Percentiles rank a stretch among this genome's conserved stretches.
Conservation (phyloP, 2,113 vertebrate species). For the Nothoprocta perdicaria region DNA sequence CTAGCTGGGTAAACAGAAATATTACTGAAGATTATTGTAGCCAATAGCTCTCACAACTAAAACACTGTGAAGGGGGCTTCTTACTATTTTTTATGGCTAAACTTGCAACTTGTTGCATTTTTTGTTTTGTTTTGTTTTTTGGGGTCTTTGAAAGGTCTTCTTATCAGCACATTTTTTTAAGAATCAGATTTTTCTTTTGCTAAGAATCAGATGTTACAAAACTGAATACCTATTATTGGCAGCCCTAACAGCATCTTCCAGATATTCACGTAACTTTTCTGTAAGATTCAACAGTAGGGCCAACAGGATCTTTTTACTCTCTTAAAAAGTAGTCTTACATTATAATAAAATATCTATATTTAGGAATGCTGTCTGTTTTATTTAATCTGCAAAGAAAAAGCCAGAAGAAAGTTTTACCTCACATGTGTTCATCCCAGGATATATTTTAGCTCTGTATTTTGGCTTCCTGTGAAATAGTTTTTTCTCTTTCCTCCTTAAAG, state of each 20-base stretch:
- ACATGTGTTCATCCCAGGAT: neutral
- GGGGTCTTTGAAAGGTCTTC: conserved; percentile 31
- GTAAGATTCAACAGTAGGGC: neutral
- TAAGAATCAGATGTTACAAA: neutral
- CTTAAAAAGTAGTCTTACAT: neutral
- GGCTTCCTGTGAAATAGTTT: neutral
- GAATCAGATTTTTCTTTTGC: neutral
- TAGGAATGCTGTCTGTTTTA: neutral
- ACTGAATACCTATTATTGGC: neutral
- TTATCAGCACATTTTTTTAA: neutral
- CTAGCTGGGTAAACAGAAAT: conserved; percentile 59
- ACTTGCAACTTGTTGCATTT: neutral
- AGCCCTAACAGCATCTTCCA: neutral
- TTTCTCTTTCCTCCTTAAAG: neutral
- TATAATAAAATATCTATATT: neutral
- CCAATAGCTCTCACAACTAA: neutral
- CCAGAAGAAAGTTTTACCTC: neutral
- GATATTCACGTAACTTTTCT: neutral
- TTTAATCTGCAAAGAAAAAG: neutral
- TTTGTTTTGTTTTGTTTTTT: neutral
- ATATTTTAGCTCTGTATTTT: neutral
- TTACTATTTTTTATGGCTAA: neutral
- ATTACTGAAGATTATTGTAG: conserved; percentile 21
- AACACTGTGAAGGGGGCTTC: neutral
- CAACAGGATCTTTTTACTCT: neutral